A percentile compares a stretch with the other conserved stretches of the same genome.
Conservation (phyloP, 2,797 vertebrate species). For the Podargus strigoides region DNA sequence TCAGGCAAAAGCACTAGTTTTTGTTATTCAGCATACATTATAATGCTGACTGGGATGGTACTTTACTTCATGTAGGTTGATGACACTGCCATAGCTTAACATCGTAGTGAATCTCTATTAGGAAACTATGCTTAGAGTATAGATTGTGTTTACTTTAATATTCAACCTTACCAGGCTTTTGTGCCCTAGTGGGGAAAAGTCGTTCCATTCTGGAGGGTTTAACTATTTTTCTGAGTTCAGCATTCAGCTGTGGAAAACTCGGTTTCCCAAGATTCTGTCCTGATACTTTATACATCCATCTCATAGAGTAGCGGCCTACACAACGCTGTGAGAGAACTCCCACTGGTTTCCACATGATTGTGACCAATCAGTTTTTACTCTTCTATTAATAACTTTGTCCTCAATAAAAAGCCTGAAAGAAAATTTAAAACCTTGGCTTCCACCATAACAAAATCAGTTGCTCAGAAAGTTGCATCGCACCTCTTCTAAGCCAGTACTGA, state of each 20-base stretch:
- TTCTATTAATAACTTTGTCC: not conserved
- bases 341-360: not conserved
- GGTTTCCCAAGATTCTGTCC: not conserved
- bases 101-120: not conserved
- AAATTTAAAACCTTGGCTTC: not conserved
- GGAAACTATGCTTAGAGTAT: not conserved
- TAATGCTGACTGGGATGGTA: not conserved
- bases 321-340: not conserved
- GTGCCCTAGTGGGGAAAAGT: not conserved
- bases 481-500: not conserved
- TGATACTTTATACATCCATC: not conserved
- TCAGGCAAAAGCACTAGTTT: not conserved
- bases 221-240: not conserved
- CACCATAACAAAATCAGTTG: not conserved
- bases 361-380: not conserved
- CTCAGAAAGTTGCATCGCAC: not conserved
- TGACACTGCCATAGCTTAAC: not conserved
- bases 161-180: not conserved
- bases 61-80: not conserved
- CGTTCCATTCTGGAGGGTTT: not conserved
- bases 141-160: not conserved
- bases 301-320: not conserved
- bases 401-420: not conserved
- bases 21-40: not conserved
- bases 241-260: not conserved